A percentile compares a stretch with the other conserved stretches of the same genome.
Conservation (phyloP, 2,888 invertebrate species). For the Danaus chrysippus region DNA sequence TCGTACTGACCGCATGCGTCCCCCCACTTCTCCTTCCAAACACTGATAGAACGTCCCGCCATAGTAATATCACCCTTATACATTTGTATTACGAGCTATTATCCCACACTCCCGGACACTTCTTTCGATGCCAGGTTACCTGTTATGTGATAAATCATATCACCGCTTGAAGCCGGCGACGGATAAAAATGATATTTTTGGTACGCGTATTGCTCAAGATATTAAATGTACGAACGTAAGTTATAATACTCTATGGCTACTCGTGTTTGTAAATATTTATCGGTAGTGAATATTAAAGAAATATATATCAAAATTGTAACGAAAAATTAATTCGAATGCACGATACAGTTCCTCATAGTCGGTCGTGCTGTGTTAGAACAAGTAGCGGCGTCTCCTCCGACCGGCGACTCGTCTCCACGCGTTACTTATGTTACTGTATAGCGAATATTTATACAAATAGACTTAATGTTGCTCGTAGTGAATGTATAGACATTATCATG, state of each 20-base stretch:
- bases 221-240: conserved; percentile 50
- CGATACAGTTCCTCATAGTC: conserved; percentile 78
- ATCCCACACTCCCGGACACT: conserved; percentile 8
- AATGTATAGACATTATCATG: conserved; percentile 46
- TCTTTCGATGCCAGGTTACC: conserved; percentile 36
- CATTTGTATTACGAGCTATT: conserved; percentile 12
- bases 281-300: conserved; percentile 45
- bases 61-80: conserved; percentile 7
- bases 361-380: conserved; percentile 60
- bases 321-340: conserved; percentile 64
- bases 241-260: conserved; percentile 50
- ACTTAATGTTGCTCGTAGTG: conserved; percentile 52
- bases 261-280: conserved; percentile 50
- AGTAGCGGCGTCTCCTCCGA: conserved; percentile 58
- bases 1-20: conserved; percentile 59
- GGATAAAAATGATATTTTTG: conserved; percentile 68
- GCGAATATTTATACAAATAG: conserved; percentile 59
- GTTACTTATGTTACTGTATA: conserved; percentile 60
- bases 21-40: conserved; percentile 53
- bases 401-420: conserved; percentile 52
- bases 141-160: conserved; percentile 70
- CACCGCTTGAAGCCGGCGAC: conserved; percentile 61
- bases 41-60: conserved; percentile 34
- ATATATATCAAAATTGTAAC: conserved; percentile 68
- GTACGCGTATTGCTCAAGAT: conserved; percentile 75